Base-by-base conservation (phyloP, 2,113 vertebrate species). In the Climacteris rufus region DNA sequence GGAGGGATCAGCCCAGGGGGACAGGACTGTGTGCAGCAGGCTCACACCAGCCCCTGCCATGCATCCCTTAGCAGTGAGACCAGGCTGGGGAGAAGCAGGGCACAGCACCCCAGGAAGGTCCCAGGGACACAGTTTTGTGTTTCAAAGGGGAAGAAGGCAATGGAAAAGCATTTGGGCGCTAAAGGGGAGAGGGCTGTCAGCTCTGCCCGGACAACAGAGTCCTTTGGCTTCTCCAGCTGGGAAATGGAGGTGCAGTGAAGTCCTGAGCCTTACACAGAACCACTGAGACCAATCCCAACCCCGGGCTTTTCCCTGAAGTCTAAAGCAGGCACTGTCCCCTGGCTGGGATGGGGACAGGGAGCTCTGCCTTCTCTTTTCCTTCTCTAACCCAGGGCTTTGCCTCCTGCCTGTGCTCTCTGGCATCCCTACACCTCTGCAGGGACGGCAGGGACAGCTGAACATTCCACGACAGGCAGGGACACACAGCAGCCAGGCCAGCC, bases 131-230 rank as follows among this genome's bases (percentile, higher is more conserved):
- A 28, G 33, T 3, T 79, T 22, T 81, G 24, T 33, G 84, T 64
- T 65, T 39, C 3, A 2, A 54, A 70, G 24, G 70, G 40, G 69
- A 50, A 30, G 39, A 31, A 5, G 6, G 31, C 18, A 23, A 16
- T 35, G 24, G 44, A 6, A 50, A 61, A 84, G 2, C 17, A 3
- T 8, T 57, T 61, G 0, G 2, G 19, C n/a, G 42, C 44, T 35
- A 1, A 21, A 6, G 27, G 18, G 42, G 10, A 78, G 21, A 25
- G 13, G 13, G 33, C 1, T 0, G 8, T 7, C 60, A 47, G n/a
- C 56, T 33, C 44, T 56, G 31, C 65, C 42, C 2, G 56, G 42
- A 21, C 19, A 59, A 27, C 2, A 7, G 45, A 39, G 24, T 53
- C 28, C 49, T 19, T 56, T 9, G 47, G 37, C n/a, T 20, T 52